Conservation (phyloP, 2,113 vertebrate genomes). For the Balaenoptera acutorostrata region DNA sequence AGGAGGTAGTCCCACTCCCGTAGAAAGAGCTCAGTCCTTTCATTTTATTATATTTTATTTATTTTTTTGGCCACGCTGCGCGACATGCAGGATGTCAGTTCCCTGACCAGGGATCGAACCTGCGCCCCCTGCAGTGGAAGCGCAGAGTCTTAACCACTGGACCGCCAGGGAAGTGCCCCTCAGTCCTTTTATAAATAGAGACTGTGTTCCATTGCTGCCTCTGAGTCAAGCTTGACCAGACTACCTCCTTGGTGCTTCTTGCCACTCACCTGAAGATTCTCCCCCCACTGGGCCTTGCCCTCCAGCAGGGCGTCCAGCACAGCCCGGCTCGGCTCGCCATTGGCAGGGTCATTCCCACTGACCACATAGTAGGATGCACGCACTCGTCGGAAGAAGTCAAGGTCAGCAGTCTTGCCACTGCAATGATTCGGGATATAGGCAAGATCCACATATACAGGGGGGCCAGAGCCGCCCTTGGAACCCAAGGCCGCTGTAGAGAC, state of each 20-base stretch:
- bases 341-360: constrained; percentile 92
- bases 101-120: too few relatives aligned
- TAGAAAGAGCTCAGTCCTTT: not conserved
- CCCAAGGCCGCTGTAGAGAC: constrained; percentile 73
- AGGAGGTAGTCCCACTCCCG: not conserved
- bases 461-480: constrained; percentile 77
- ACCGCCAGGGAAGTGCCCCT: not conserved
- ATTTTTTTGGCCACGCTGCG: too few relatives aligned
- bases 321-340: constrained; percentile 91
- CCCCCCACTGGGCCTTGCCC: constrained; percentile 97
- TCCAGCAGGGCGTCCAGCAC: constrained; percentile 95
- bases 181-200: not conserved
- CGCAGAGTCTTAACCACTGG: too few relatives aligned
- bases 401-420: constrained; percentile 96
- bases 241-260: not conserved
- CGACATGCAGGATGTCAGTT: too few relatives aligned
- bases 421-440: constrained; percentile 99
- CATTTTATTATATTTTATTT: not conserved
- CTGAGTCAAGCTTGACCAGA: not conserved
- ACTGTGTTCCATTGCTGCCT: not conserved
- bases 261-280: constrained; percentile 93
- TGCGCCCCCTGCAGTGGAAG: too few relatives aligned
- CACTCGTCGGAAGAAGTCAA: constrained; percentile 95
- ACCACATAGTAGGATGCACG: constrained; percentile 96
- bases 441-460: constrained; percentile 95